Conservation (phyloP, 1,140 invertebrate species). For the Zaprionus vittiger region DNA sequence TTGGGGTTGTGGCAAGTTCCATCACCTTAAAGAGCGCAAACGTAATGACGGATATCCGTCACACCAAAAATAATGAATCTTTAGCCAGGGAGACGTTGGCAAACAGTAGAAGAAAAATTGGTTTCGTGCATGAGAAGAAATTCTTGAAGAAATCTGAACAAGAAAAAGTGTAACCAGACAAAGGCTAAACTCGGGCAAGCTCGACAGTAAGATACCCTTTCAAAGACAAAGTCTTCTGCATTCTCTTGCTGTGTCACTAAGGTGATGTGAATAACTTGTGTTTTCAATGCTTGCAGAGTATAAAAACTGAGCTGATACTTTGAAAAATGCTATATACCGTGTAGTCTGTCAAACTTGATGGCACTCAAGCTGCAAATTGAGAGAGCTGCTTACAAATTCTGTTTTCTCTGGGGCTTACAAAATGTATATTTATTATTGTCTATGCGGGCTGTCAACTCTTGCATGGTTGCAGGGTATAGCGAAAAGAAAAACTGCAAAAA, state of each 20-base stretch:
- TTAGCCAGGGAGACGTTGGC: constrained; percentile 33
- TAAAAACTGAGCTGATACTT: too few relatives aligned
- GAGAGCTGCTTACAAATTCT: not conserved
- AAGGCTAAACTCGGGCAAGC: not conserved
- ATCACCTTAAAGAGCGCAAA: constrained; percentile 18
- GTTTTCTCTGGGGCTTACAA: not conserved
- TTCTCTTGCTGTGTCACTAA: too few relatives aligned
- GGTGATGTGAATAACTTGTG: too few relatives aligned
- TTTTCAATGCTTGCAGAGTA: too few relatives aligned
- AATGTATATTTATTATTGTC: not conserved
- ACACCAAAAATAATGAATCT: constrained; percentile 53
- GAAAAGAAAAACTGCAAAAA: constrained; percentile 5
- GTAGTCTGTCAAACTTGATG: not conserved
- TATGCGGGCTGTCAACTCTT: not conserved
- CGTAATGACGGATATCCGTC: constrained; percentile 53
- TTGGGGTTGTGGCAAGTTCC: not conserved
- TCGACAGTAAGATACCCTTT: too few relatives aligned
- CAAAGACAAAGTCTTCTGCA: too few relatives aligned
- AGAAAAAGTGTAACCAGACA: not conserved
- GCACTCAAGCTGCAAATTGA: not conserved
- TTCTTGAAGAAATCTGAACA: constrained; percentile 25
- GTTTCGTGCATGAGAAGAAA: constrained; percentile 34
- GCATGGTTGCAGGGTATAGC: not conserved
- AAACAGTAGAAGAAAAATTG: constrained; percentile 49
- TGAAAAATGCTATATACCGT: too few relatives aligned